Base-by-base conservation (phyloP, 2,888 invertebrate species). In the Malachius bipustulatus region DNA sequence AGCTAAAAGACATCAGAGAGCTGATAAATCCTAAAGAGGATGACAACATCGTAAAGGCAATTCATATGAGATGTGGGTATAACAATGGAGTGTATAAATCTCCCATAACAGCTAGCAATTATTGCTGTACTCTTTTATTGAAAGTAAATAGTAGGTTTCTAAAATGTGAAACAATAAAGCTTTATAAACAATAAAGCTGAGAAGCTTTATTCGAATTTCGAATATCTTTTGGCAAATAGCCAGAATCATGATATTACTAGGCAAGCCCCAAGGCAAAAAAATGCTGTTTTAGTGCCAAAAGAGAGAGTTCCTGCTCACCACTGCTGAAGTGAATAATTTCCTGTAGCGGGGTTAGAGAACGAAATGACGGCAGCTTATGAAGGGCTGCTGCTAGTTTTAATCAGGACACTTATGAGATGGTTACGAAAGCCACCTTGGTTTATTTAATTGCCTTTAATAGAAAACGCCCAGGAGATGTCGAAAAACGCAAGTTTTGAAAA, bases 211-310 rank as follows among this genome's bases (percentile, higher is more conserved):
- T 14, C 9, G 3, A 31, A 31, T 8, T 31, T 14, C n/a, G n/a
- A 11, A 8, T 14, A 12, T n/a, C 15, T 31, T 12, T 8, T 31
- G 15, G 2, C 14, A 2, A 4, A 14, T 2, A 10, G 3, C 3
- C 31, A 31, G 3, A 31, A 31, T 31, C 6, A 11, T 8, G 31
- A 31, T 31, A 31, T 31, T 3, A 31, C 31, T 9, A 31, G 16
- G 14, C 3, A n/a, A 14, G 31, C 15, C 16, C n/a, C 14, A 15
- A 15, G 31, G 16, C 4, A 31, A 2, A 4, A 10, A 16, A 14
- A 14, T 16, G 16, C 14, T 2, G 2, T 8, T 3, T 6, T 16
- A 31, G 15, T 15, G 31, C 4, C 14, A 9, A 4, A 31, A 3
- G 3, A 3, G 10, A 9, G 3, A 3, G 3, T 15, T 2, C 3